Conservation (phyloP, 2,797 vertebrate genomes). For the Siniperca obscura region DNA sequence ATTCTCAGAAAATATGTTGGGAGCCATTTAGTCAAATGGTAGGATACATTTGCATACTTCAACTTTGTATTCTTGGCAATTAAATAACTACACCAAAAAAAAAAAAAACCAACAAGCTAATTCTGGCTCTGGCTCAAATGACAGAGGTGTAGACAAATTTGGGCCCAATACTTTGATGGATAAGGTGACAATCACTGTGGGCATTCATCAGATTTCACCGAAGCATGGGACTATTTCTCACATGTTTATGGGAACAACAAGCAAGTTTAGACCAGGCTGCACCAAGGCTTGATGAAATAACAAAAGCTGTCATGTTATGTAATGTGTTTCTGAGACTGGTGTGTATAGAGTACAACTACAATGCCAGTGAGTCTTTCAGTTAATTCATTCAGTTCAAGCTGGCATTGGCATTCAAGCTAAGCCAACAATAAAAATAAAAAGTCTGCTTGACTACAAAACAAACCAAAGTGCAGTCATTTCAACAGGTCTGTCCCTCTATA, state of each 20-base stretch:
- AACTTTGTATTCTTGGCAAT: neutral
- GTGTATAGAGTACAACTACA: constrained; percentile 17
- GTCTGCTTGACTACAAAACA: neutral
- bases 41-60: neutral
- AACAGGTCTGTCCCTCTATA: neutral
- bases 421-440: neutral
- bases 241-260: constrained; percentile 18
- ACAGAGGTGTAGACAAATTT: too few species aligned
- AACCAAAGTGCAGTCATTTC: constrained; percentile 14
- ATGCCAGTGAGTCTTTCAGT: constrained; percentile 23
- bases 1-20: neutral
- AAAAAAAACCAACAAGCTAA: neutral
- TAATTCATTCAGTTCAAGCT: constrained; percentile 21
- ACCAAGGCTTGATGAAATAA: constrained; percentile 19
- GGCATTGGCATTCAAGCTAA: neutral
- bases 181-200: neutral
- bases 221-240: neutral
- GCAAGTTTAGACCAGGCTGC: constrained; percentile 10
- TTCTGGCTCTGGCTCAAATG: constrained; percentile 5
- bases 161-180: neutral
- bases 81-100: neutral
- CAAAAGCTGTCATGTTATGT: constrained; percentile 46
- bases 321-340: constrained; percentile 13
- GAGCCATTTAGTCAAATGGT: neutral
- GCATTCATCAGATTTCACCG: constrained; percentile 21